phyloP scores from a whole-genome alignment of 2,888 invertebrate genomes.

The Apomyelois bistriatella region DNA sequence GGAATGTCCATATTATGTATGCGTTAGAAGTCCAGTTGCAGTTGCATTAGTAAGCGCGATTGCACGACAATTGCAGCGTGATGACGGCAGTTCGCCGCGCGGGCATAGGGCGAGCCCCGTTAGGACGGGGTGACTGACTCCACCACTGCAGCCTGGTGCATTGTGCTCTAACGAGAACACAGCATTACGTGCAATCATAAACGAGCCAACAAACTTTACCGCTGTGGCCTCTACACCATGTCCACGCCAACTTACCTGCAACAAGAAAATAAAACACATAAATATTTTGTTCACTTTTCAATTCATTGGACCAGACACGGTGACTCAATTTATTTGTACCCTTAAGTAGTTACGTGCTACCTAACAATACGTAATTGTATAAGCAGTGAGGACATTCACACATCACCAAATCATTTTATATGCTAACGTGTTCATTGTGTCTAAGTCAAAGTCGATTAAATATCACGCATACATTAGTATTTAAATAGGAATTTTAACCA shows the following conservation, averaged over 20 bases:
- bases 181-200: constrained; percentile 68
- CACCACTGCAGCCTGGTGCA: constrained; percentile 76
- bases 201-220: constrained; percentile 56
- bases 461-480: constrained; percentile 47
- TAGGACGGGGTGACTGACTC: constrained; percentile 77
- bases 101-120: constrained; percentile 76
- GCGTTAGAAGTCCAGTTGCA: constrained; percentile 53
- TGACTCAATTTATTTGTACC: neutral
- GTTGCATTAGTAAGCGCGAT: constrained; percentile 63
- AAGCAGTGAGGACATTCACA: constrained; percentile 43
- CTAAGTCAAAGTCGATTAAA: constrained; percentile 61
- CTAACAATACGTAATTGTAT: constrained; percentile 16
- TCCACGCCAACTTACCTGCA: constrained; percentile 53
- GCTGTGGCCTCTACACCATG: constrained; percentile 27
- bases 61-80: constrained; percentile 62
- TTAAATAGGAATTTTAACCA: constrained; percentile 50
- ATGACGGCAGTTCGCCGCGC: constrained; percentile 59
- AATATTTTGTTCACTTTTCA: constrained; percentile 2
- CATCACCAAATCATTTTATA: constrained; percentile 50
- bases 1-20: constrained; percentile 48
- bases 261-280: constrained; percentile 39
- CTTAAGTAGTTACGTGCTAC: neutral
- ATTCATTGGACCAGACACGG: neutral
- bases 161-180: constrained; percentile 78
- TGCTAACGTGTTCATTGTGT: constrained; percentile 62